Base-by-base conservation (phyloP, 35 echinoderm and acorn worm species). In the Heliocidaris erythrogramma region DNA sequence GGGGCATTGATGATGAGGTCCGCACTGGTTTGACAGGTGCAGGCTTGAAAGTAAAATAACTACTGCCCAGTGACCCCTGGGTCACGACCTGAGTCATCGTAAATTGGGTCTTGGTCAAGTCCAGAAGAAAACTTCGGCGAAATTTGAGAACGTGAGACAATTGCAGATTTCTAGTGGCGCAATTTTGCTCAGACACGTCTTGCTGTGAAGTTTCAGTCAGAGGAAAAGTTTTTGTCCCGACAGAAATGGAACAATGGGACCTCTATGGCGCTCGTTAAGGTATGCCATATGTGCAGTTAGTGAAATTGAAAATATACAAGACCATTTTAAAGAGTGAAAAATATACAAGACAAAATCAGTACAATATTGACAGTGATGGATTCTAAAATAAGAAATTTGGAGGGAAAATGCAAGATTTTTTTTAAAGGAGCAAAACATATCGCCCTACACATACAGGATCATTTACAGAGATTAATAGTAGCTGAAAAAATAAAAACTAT, bases 141-240 rank as follows among this genome's bases (percentile, higher is more conserved):
- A 78, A 78, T 78, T 78, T 24, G 65, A 78, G 65, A 78, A n/a
- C 65, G 65, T 18, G 65, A 78, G 65, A 78, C 65, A 78, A 78
- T 78, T 24, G 21, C 27, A 27, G 65, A n/a, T 78, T 78, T 17
- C 27, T n/a, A 78, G 21, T 78, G 65, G 65, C 65, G 18, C 65
- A 78, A 78, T n/a, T 78, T 78, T 78, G 65, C 65, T 21, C 65
- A 78, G 65, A 78, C 65, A 24, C 7, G 65, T 78, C 65, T 21
- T 78, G 65, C 65, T 78, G 65, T 6, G 65, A 78, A 78, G 65
- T 18, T 78, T 78, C 65, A n/a, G 65, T n/a, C 27, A 24, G 24
- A 18, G 8, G 27, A 78, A 78, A 21, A 78, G 59, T 27, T 18
- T 18, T 78, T 78, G 65, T 17, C 17, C 65, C 65, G 65, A 78